Evolutionary conservation across 2,113 vertebrate genomes (phyloP).

Genomic region (Strix aluco): DNA sequence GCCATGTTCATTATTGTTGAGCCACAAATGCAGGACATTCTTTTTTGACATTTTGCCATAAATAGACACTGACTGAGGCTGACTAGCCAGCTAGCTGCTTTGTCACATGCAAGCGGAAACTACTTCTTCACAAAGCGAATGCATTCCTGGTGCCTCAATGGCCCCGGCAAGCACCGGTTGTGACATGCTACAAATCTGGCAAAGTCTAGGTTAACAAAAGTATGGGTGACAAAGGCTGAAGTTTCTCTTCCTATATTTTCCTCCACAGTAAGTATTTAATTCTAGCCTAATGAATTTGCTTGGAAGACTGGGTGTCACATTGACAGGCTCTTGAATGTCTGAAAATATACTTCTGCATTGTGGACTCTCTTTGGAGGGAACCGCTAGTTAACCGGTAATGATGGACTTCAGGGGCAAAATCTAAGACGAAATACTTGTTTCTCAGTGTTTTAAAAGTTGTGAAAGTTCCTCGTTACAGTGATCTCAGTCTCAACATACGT

Average conservation of each 20-base stretch:
- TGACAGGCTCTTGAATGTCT: conserved; percentile 75
- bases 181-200: conserved; percentile 76
- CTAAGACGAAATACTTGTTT: conserved; percentile 15
- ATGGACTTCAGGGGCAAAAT: conserved; percentile 36
- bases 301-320: conserved; percentile 67
- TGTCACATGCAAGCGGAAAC: conserved; percentile 93
- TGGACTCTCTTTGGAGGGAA: conserved; percentile 57
- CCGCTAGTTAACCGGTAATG: conserved; percentile 64
- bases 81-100: conserved; percentile 96
- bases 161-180: conserved; percentile 69
- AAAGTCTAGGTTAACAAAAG: conserved; percentile 80
- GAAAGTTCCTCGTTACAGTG: conserved; percentile 5
- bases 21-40: conserved; percentile 98
- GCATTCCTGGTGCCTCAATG: conserved; percentile 79
- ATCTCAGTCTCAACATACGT: not conserved
- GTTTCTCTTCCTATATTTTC: conserved; percentile 78
- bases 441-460: conserved; percentile 25
- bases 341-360: conserved; percentile 70
- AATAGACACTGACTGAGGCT: conserved; percentile 97
- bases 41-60: conserved; percentile 99
- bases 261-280: conserved; percentile 72
- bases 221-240: conserved; percentile 79
- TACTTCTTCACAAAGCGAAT: conserved; percentile 76
- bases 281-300: conserved; percentile 76
- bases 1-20: conserved; percentile 96